phyloP scores from a whole-genome alignment of 1,140 invertebrate genomes.

The Trinorchestia longiramus region DNA sequence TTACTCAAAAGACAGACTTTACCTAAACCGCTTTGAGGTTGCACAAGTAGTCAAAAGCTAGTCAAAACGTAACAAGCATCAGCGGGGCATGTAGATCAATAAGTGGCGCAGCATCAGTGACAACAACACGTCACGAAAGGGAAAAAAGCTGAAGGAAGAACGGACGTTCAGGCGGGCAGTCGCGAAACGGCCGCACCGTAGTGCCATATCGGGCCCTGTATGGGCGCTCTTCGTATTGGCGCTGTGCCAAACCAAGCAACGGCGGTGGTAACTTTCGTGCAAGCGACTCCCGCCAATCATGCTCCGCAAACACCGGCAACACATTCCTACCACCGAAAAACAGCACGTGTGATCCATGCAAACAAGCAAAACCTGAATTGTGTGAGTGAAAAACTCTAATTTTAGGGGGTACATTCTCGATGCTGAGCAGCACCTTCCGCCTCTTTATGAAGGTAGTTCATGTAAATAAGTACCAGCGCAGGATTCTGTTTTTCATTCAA shows the following conservation, averaged over 20 bases:
- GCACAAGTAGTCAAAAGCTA: not conserved
- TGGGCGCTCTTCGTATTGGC: constrained; percentile 47
- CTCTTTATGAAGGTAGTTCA: not conserved
- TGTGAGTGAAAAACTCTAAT: not conserved
- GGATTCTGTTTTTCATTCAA: not conserved
- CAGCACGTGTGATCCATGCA: not conserved
- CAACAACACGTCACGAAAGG: not conserved
- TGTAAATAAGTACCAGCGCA: not conserved
- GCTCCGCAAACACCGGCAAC: constrained; percentile 28
- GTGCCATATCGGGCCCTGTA: constrained; percentile 42
- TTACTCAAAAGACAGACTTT: not conserved
- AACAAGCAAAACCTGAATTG: not conserved
- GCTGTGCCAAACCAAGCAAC: constrained; percentile 39
- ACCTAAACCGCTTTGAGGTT: not conserved
- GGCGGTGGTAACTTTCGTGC: constrained; percentile 35
- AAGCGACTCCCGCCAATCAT: constrained; percentile 23
- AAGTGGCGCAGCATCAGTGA: not conserved
- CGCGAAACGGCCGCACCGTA: constrained; percentile 33
- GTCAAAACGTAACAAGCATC: not conserved
- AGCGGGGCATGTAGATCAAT: constrained; percentile 11
- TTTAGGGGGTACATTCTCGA: not conserved
- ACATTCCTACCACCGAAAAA: constrained; percentile 34
- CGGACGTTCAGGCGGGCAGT: constrained; percentile 21
- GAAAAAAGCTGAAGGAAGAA: not conserved
- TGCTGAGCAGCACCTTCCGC: not conserved